phyloP scores from a whole-genome alignment of 1,140 invertebrate species.

The Theocolax elegans region DNA sequence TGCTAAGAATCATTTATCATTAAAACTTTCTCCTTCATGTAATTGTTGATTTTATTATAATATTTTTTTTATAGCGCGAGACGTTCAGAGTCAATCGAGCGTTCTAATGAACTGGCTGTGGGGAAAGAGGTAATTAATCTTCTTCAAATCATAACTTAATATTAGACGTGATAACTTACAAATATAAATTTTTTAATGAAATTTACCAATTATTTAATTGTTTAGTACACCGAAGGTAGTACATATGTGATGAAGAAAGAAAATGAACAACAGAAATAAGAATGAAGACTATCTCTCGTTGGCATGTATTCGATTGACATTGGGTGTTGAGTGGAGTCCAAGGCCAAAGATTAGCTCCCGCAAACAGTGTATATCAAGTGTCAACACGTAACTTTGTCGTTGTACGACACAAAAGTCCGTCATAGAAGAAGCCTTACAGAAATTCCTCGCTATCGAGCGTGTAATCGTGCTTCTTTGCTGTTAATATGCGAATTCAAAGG shows the following conservation, averaged over 20 bases:
- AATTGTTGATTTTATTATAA: neutral
- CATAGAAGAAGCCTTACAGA: neutral
- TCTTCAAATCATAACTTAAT: too few relatives aligned
- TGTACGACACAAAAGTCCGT: too few relatives aligned
- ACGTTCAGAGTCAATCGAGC: conserved; percentile 80
- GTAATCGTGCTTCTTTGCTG: conserved; percentile 2
- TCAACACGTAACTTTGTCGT: neutral
- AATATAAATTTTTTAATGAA: too few relatives aligned
- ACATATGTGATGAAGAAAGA: conserved; percentile 63
- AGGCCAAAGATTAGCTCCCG: conserved; percentile 27
- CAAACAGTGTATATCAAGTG: conserved; percentile 5
- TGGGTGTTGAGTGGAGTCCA: conserved; percentile 15
- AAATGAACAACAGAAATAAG: neutral
- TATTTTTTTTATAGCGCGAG: conserved; percentile 72
- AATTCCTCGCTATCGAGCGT: neutral
- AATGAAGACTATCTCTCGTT: conserved; percentile 13
- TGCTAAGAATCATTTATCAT: too few relatives aligned
- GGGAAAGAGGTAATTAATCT: conserved; percentile 74
- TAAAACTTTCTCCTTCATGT: too few relatives aligned
- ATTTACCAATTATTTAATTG: conserved; percentile 32
- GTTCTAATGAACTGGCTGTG: conserved; percentile 82
- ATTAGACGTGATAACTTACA: too few relatives aligned
- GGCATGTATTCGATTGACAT: conserved; percentile 15
- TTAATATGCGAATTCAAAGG: neutral
- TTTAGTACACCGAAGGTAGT: conserved; percentile 65